phyloP scores from a whole-genome alignment of 1,140 invertebrate species.

The Drosophila parabipectinata region DNA sequence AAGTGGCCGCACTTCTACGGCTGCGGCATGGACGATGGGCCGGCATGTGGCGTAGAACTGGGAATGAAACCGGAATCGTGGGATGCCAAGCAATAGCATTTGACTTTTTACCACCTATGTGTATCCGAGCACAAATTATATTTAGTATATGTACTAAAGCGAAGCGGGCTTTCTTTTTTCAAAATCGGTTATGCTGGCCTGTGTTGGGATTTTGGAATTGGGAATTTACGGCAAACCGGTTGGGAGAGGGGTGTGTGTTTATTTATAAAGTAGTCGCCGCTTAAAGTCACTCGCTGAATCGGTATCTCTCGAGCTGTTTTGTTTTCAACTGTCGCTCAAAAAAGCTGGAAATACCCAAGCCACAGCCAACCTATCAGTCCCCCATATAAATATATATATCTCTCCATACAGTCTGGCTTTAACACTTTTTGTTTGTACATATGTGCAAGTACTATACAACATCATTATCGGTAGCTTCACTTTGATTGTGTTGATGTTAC shows the following conservation, averaged over 20 bases:
- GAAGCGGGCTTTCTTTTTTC: slow-evolving; percentile 34
- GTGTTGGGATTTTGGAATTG: slow-evolving; percentile 11
- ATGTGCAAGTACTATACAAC: slow-evolving; percentile 46
- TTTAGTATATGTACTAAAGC: slow-evolving; percentile 33
- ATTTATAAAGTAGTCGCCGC: slow-evolving; percentile 30
- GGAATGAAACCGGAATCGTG: slow-evolving; percentile 65
- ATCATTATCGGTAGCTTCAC: slow-evolving; percentile 61
- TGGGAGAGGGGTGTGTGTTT: slow-evolving; percentile 33
- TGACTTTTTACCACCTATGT: slow-evolving; percentile 34
- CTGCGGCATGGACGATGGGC: slow-evolving; percentile 48
- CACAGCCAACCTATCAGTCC: slow-evolving; percentile 54
- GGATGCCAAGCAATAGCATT: slow-evolving; percentile 43
- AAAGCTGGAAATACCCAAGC: slow-evolving; percentile 79
- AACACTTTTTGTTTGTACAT: slow-evolving; percentile 23
- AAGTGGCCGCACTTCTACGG: slow-evolving; percentile 81
- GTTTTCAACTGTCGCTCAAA: slow-evolving; percentile 48
- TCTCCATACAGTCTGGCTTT: slow-evolving; percentile 19
- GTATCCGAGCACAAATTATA: slow-evolving; percentile 39
- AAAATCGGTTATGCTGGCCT: slow-evolving; percentile 40
- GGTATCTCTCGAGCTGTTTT: slow-evolving; percentile 28
- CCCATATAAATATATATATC: background rate
- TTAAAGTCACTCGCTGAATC: slow-evolving; percentile 1
- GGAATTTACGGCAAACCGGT: slow-evolving; percentile 50
- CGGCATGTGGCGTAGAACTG: slow-evolving; percentile 67
- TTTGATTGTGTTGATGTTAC: slow-evolving; percentile 38